Percentiles rank a stretch among this genome's conserved stretches.
phyloP scores from a whole-genome alignment of 2,888 invertebrate species.

The Schrankia costaestrigalis region DNA sequence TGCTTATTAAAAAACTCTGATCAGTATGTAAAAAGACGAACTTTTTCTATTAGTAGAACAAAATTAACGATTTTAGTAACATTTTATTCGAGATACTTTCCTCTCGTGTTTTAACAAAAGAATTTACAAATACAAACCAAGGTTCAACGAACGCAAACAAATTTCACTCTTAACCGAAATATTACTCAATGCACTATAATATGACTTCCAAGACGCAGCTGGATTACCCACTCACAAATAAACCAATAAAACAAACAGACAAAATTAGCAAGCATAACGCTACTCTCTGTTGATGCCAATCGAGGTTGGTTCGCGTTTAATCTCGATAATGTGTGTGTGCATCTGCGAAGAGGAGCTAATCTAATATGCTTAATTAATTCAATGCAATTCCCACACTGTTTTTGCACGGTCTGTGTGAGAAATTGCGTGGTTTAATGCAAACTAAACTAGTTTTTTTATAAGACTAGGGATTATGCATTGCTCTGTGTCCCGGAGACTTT shows the following conservation, averaged over 20 bases:
- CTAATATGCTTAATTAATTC: conserved; percentile 55
- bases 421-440: conserved; percentile 33
- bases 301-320: conserved; percentile 46
- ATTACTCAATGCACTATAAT: conserved; percentile 2
- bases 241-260: conserved; percentile 21
- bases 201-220: conserved; percentile 16
- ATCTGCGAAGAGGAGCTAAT: conserved; percentile 46
- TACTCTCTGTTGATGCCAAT: conserved; percentile 38
- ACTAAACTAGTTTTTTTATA: not conserved
- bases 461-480: no score
- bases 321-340: conserved; percentile 39
- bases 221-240: conserved; percentile 24
- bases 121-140: not conserved
- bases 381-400: conserved; percentile 56
- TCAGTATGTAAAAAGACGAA: no score
- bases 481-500: no score
- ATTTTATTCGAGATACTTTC: no score
- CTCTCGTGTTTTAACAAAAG: no score
- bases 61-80: no score
- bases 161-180: not conserved
- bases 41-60: no score
- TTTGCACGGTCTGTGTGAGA: no score
- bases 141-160: not conserved
- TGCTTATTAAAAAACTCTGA: no score
- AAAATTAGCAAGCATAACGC: conserved; percentile 27